Evolutionary conservation across 2,888 invertebrate species (phyloP), one percentile per base, ranked within the genome.

Genomic region (Oxystoma pomonae): DNA sequence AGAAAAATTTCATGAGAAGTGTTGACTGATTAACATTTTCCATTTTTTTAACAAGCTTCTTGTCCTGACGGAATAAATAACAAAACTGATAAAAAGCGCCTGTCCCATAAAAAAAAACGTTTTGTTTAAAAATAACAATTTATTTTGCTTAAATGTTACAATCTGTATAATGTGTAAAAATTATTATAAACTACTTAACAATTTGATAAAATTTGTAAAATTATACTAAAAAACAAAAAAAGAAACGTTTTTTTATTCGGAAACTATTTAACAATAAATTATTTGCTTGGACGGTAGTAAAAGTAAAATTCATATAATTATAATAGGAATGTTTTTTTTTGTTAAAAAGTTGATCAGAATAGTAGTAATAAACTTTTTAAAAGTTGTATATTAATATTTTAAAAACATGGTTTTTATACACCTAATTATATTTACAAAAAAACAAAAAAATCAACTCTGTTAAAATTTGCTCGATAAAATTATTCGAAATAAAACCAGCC

Each of bases 301-400:
- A n/a, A n/a, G 70, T 75, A 74, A 69, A 74, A 59, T 69, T 70
- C 66, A 74, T 70, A 67, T 74, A 73, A 71, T 75, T 72, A 65
- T 70, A 68, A 73, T 68, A 57, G 71, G 70, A 67, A 69, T 67
- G 65, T 73, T 73, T 66, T 72, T 68, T 71, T 71, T n/a, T n/a
- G n/a, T n/a, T n/a, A n/a, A n/a, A n/a, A n/a, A n/a, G n/a, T n/a
- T n/a, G n/a, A n/a, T n/a, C n/a, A n/a, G n/a, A n/a, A n/a, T n/a
- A n/a, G n/a, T n/a, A n/a, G n/a, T n/a, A n/a, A 35, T 7, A 35
- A 35, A 35, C 35, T 35, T 35, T 35, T 35, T 35, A 35, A 35
- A 35, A 35, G 35, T 35, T 35, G 35, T 35, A 3, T 7, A 35
- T 35, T 12, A 35, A 3, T 35, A 35, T 35, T n/a, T n/a, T n/a